phyloP scores from a whole-genome alignment of 2,888 invertebrate species.

The Philopedon plagiatum region DNA sequence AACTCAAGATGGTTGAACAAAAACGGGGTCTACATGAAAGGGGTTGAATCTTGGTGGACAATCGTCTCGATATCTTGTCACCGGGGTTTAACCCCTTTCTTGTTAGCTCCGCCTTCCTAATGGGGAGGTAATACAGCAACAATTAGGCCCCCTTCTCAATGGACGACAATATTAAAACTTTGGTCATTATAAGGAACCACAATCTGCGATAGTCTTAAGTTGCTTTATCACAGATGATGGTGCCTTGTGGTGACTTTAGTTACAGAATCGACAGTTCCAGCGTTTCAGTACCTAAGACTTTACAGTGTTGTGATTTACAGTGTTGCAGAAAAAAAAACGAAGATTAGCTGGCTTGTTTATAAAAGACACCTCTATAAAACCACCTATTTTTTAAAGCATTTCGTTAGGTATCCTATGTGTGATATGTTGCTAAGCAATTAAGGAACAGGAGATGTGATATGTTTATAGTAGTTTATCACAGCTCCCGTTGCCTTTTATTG shows the following conservation, averaged over 20 bases:
- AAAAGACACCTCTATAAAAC: too few species aligned
- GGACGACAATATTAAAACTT: background rate
- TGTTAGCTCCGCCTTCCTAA: slow-evolving; percentile 20
- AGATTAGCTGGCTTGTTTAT: too few species aligned
- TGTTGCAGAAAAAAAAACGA: too few species aligned
- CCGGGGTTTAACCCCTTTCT: slow-evolving; percentile 40
- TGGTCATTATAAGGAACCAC: slow-evolving; percentile 31
- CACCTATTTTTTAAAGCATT: too few species aligned
- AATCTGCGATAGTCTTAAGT: slow-evolving; percentile 19
- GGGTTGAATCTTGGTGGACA: slow-evolving; percentile 39
- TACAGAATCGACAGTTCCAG: background rate
- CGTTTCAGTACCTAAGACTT: background rate
- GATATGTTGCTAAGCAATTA: slow-evolving; percentile 17
- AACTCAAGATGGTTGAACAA: background rate
- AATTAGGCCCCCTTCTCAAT: background rate
- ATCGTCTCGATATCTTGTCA: slow-evolving; percentile 30
- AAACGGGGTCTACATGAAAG: slow-evolving; percentile 20
- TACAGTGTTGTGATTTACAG: too few species aligned
- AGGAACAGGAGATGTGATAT: slow-evolving; percentile 47
- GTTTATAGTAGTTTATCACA: slow-evolving; percentile 40
- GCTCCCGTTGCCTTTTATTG: slow-evolving; percentile 42
- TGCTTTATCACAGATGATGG: slow-evolving; percentile 31
- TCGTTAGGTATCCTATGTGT: too few species aligned
- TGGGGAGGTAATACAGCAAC: background rate
- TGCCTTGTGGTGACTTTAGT: slow-evolving; percentile 19